Evolutionary conservation across 2,797 vertebrate species (phyloP).

Genomic region (Ispidina lecontei): DNA sequence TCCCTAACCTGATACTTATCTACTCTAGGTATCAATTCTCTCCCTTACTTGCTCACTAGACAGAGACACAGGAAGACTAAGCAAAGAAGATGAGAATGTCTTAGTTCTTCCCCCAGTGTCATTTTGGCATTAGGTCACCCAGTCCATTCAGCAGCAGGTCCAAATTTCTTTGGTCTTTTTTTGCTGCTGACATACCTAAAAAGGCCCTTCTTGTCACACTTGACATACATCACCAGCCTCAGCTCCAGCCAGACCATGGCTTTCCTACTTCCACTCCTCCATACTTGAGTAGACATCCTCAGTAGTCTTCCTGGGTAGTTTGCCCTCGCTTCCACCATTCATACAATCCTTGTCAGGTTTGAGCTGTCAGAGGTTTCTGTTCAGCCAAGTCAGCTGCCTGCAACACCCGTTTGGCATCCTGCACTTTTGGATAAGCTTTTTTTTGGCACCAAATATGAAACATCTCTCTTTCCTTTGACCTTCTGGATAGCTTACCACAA

Average conservation of each 20-base stretch:
- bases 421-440: background rate
- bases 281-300: background rate
- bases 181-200: background rate
- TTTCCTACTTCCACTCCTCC: background rate
- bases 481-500: background rate
- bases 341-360: background rate
- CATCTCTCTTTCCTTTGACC: background rate
- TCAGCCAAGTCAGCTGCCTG: background rate
- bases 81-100: background rate
- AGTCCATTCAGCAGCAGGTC: background rate
- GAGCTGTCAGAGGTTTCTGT: background rate
- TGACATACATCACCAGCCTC: background rate
- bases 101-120: fast-evolving
- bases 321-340: background rate
- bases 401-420: background rate
- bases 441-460: background rate
- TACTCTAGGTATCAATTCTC: background rate
- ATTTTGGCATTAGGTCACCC: background rate
- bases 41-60: background rate
- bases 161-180: background rate
- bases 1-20: background rate
- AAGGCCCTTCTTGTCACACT: background rate
- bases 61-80: background rate
- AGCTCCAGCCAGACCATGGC: background rate
- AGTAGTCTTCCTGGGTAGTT: background rate